phyloP scores from a whole-genome alignment of 2,797 vertebrate genomes.

The Linurgus olivaceus region DNA sequence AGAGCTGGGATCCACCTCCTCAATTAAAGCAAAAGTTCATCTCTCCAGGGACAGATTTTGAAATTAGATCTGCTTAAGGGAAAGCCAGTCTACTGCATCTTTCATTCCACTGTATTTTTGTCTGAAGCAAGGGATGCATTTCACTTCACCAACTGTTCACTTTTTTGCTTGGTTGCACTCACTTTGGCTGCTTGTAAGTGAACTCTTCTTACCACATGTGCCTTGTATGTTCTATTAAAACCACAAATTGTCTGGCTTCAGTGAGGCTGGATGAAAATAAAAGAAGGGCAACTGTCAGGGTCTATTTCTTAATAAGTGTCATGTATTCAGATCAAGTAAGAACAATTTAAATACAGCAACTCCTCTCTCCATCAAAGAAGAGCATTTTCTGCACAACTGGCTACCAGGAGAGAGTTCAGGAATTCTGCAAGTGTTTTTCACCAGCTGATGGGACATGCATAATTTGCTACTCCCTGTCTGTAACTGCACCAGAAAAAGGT shows the following conservation, averaged over 20 bases:
- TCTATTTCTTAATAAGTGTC: conserved; percentile 8
- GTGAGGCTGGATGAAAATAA: conserved; percentile 1
- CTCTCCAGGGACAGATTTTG: conserved; percentile 42
- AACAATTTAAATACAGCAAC: neutral
- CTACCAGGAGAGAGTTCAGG: conserved; percentile 1
- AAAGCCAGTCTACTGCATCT: conserved; percentile 61
- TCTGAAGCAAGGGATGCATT: conserved; percentile 60
- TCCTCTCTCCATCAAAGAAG: neutral
- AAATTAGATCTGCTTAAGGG: conserved; percentile 60
- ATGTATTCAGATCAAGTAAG: conserved; percentile 23
- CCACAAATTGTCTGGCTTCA: neutral
- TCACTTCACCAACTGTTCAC: conserved; percentile 69
- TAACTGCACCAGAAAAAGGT: conserved; percentile 34
- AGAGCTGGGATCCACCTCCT: conserved; percentile 62
- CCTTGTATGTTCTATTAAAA: conserved; percentile 35
- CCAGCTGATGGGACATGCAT: conserved; percentile 25
- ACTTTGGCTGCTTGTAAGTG: conserved; percentile 57
- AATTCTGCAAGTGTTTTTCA: conserved; percentile 1
- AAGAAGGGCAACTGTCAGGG: neutral
- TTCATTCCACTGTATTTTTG: conserved; percentile 37
- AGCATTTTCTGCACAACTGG: neutral
- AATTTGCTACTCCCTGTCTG: conserved; percentile 47
- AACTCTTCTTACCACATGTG: conserved; percentile 45
- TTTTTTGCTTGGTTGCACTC: conserved; percentile 65
- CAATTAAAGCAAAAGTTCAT: conserved; percentile 49